Base-by-base conservation (phyloP, 1,140 invertebrate species). In the Rhyzopertha dominica region DNA sequence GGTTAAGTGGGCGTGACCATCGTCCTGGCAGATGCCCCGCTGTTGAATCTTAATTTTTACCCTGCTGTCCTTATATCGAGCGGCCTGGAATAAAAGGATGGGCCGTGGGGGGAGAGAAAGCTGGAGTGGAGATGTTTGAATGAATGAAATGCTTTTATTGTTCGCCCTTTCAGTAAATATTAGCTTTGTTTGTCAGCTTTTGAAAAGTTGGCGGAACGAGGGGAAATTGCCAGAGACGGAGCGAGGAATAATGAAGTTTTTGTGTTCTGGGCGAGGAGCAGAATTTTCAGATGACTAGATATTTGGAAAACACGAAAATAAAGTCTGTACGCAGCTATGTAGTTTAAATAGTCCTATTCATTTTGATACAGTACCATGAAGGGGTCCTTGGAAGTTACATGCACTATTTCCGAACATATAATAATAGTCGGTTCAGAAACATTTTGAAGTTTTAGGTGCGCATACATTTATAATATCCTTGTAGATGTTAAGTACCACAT, bases 141-240 rank as follows among this genome's bases (percentile, higher is more conserved):
- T 54, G 51, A 59, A 59, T 54, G 53, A 59, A 59, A 59, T 53
- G 56, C 56, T 59, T 59, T 59, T 59, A 59, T 59, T 59, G 56
- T 53, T 53, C 54, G 42, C 56, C 56, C 56, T 53, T 54, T 56
- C 51, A 44, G 47, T 49, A 59, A 59, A 59, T 59, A 59, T 59
- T 59, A 56, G 56, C 56, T 59, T 59, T 59, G 56, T 59, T 59
- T 53, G 56, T 59, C 54, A 56, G 56, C 53, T 53, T 58, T 58
- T 51, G 41, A 44, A 54, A 52, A 54, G 48, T 41, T 51, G 49
- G 39, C 41, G 34, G 40, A 54, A 47, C 36, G 54, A 47, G 37
- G 39, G 51, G 34, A 44, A 43, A 49, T 52, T 47, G 52, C 51
- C 52, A 52, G n/a, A 47, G 32, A 51, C 40, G 35, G 46, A 32